These are phyloP conservation scores for Heliconius sara DNA, from an alignment of 2,888 invertebrate species.

Conservation along the genomic window DNA sequence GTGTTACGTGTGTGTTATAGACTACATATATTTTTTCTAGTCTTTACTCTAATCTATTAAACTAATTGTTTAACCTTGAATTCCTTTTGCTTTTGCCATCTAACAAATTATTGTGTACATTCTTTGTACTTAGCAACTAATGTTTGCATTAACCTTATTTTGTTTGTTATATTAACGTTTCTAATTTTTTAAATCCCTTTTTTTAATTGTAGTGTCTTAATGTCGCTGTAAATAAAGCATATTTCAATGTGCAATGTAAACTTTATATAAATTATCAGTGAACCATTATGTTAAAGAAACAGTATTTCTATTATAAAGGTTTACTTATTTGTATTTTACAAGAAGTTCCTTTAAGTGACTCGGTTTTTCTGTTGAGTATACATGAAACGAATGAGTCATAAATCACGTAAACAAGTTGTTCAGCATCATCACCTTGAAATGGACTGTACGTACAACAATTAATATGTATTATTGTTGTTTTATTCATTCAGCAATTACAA, in stretches of 20 bases:
- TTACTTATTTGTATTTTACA: background rate
- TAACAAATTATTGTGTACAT: constrained; percentile 23
- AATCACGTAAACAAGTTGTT: constrained; percentile 33
- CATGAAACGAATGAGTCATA: constrained; percentile 26
- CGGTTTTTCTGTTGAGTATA: constrained; percentile 21
- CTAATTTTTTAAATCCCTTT: background rate
- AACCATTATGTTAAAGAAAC: background rate
- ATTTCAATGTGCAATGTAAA: constrained; percentile 7
- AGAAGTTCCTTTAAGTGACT: background rate
- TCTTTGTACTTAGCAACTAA: constrained; percentile 22
- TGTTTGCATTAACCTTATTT: constrained; percentile 29
- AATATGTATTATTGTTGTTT: constrained; percentile 33
- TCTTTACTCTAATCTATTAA: constrained; percentile 6
- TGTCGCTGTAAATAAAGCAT: constrained; percentile 13
- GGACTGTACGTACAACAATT: constrained; percentile 33
- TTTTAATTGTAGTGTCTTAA: background rate
- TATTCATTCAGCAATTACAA: constrained; percentile 71
- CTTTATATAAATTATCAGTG: background rate
- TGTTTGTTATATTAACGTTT: constrained; percentile 15
- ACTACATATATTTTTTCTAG: constrained; percentile 5
- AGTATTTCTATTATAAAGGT: background rate
- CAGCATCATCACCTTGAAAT: constrained; percentile 37
- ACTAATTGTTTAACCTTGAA: constrained; percentile 18
- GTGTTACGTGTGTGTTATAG: background rate
- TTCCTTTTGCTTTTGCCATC: constrained; percentile 34